phyloP scores from a whole-genome alignment of 64 coral and sea anemone genomes.

The Pocillopora verrucosa region DNA sequence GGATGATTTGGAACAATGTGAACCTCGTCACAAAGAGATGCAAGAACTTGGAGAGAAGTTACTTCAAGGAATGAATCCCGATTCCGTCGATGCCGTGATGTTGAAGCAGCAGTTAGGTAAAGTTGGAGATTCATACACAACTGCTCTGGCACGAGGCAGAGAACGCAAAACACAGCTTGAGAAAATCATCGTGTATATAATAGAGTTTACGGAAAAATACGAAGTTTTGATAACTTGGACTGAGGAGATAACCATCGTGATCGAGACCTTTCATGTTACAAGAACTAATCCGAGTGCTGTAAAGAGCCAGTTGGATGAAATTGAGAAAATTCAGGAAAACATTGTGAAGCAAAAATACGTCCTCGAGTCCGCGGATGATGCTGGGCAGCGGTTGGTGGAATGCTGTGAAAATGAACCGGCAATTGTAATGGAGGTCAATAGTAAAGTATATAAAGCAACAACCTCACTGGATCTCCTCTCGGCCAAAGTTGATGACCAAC shows the following conservation, averaged over 20 bases:
- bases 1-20: slow-evolving; percentile 60
- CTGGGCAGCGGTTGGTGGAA: slow-evolving; percentile 74
- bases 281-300: slow-evolving; percentile 67
- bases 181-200: slow-evolving; percentile 61
- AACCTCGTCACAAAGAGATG: slow-evolving; percentile 66
- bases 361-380: slow-evolving; percentile 69
- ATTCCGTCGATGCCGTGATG: slow-evolving; percentile 44
- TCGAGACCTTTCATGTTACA: slow-evolving; percentile 61
- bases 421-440: slow-evolving; percentile 67
- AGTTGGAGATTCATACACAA: slow-evolving; percentile 41
- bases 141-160: slow-evolving; percentile 53
- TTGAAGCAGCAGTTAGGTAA: slow-evolving; percentile 74
- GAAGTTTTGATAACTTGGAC: slow-evolving; percentile 82
- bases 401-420: slow-evolving; percentile 68
- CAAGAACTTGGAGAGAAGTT: slow-evolving; percentile 68
- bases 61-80: slow-evolving; percentile 72
- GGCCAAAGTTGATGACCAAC: slow-evolving; percentile 77
- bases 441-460: slow-evolving; percentile 64
- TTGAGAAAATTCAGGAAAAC: slow-evolving; percentile 87
- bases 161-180: slow-evolving; percentile 65
- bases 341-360: slow-evolving; percentile 71
- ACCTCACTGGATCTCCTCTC: slow-evolving; percentile 66
- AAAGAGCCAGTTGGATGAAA: slow-evolving; percentile 75
- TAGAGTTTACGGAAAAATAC: slow-evolving; percentile 82
- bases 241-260: slow-evolving; percentile 61